Base-by-base conservation (phyloP, 2,797 vertebrate genomes). In the Eupleurogrammus muticus region DNA sequence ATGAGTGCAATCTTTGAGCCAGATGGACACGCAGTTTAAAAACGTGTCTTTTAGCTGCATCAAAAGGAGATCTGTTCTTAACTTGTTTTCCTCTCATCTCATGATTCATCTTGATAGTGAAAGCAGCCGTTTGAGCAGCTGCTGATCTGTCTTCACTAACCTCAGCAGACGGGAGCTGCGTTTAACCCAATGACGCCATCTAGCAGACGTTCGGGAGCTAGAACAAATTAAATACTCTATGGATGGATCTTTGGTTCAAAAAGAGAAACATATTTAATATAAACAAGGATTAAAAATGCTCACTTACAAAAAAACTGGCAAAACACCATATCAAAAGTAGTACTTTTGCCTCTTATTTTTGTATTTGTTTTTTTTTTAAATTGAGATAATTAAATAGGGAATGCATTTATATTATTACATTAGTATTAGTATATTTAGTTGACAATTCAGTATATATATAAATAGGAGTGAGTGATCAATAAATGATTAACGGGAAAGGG, bases 111-210 rank as follows among this genome's bases (percentile, higher is more conserved):
- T 54, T 32, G 9, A 70, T 4, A 54, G 21, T n/a, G 50, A 71
- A 46, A 52, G 47, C 28, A 35, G 55, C 5, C 44, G 23, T 64
- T 9, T 21, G 53, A 70, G 19, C 36, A 17, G 20, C 24, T 24
- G 46, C 17, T 0, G 2, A 34, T 9, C 4, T 14, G 48, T 28
- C 24, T 57, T 17, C 16, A 12, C 14, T 16, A 1, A 50, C 11
- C 16, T 56, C 20, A 21, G 7, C 55, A n/a, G 21, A 13, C 21
- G 1, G 0, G 4, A 17, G 35, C 56, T 50, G 10, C 10, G 19
- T 48, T 42, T 73, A 64, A 5, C 47, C 38, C 66, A 64, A 69
- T 71, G 48, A 52, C 28, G 83, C 92, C 89, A 79, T 58, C 92
- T 90, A 81, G 77, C 67, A 83, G 75, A 73, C 0, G 36, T n/a